Evolutionary conservation across 2,888 invertebrate genomes (phyloP), one percentile per base, ranked within the genome.

Genomic region (Hypolimnas misippus): DNA sequence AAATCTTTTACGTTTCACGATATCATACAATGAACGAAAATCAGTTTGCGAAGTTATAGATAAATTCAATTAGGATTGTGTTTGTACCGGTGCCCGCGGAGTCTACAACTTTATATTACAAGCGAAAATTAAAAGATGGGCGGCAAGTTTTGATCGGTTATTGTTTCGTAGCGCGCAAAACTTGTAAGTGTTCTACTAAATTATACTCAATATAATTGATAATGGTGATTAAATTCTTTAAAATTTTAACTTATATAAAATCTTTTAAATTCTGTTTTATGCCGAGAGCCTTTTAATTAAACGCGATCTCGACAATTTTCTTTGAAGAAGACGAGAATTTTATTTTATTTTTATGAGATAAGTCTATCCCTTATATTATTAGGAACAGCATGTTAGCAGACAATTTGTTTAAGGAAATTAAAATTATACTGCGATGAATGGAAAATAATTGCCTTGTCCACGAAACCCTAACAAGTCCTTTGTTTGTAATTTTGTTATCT

Each of bases 21-120:
- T 14, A 14, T 3, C 14, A 29, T 44, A 19, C 25, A 7, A 49
- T 49, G 25, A 29, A 46, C 7, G 21, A 46, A 8, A 7, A 4
- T 21, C 6, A 21, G n/a, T 12, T 46, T n/a, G 46, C 46, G 12
- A 19, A 21, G 21, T 46, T 46, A 46, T 46, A 46, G 46, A 46
- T 19, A 0, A 44, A 44, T n/a, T 46, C 25, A n/a, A 46, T 21
- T 21, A 42, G 1, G 7, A 5, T 5, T 21, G 21, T 46, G 21
- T 46, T 21, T 46, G 21, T 4, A 46, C 46, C n/a, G 1, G 21
- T 2, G 16, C 17, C 17, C 7, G 19, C n/a, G n/a, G 10, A 25
- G 17, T 40, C n/a, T n/a, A n/a, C n/a, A n/a, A 1, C 40, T 16
- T 40, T 14, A 14, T 5, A 40, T 7, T 14, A 40, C 40, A 14